These are phyloP conservation scores for Colossoma macropomum DNA, from an alignment of 2,113 vertebrate genomes.

Conservation along the genomic window DNA sequence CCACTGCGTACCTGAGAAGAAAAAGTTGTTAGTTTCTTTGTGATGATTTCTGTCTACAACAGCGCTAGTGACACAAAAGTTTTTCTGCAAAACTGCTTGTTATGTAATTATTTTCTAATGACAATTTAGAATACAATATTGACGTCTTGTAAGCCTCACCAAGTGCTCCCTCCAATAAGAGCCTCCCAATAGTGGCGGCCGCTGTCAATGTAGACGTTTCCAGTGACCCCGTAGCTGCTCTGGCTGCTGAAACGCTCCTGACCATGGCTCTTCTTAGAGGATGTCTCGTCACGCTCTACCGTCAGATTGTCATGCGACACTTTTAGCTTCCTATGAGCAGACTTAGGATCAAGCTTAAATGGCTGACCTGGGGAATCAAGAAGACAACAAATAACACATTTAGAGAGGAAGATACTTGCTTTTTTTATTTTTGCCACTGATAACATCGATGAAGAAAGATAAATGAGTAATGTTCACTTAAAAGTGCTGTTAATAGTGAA, in stretches of 20 bases:
- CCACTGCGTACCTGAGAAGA: slow-evolving; percentile 90
- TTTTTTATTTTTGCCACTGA: no score
- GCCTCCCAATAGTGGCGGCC: slow-evolving; percentile 98
- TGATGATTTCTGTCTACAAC: no score
- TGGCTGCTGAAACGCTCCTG: slow-evolving; percentile 95
- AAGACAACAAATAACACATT: neutral
- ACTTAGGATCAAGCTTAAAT: slow-evolving; percentile 96
- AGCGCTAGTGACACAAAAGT: no score
- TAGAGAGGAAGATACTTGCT: neutral
- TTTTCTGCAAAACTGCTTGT: no score
- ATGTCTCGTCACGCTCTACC: slow-evolving; percentile 93
- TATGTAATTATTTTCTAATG: no score
- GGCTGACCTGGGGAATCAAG: slow-evolving; percentile 85
- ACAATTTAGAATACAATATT: no score
- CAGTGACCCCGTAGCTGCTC: slow-evolving; percentile 92
- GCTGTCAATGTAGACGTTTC: slow-evolving; percentile 97
- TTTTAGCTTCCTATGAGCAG: slow-evolving; percentile 94
- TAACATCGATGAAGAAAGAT: no score
- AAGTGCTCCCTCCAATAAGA: slow-evolving; percentile 95
- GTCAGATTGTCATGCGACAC: slow-evolving; percentile 96
- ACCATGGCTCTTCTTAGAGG: slow-evolving; percentile 95
- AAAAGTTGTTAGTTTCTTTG: slow-evolving; percentile 5
- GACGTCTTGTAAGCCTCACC: slow-evolving; percentile 74
- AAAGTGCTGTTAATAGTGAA: no score
- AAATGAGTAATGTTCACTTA: no score